A percentile compares a stretch with the other conserved stretches of the same genome.
These are phyloP conservation scores for Laterallus jamaicensis DNA, from an alignment of 2,113 vertebrate species.

Conservation along the genomic window DNA sequence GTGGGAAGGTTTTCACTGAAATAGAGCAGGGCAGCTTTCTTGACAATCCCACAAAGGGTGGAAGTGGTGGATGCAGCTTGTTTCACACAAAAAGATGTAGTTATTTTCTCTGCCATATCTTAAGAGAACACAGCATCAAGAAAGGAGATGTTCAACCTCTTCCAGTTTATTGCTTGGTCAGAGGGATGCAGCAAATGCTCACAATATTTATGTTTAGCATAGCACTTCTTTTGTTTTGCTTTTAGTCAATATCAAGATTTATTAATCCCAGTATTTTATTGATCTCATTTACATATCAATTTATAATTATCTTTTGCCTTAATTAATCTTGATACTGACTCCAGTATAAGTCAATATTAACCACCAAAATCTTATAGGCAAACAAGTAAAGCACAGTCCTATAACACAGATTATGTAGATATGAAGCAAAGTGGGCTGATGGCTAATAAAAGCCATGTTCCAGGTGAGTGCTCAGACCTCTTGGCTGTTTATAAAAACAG, in stretches of 20 bases:
- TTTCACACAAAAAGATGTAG: background rate
- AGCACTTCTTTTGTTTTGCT: background rate
- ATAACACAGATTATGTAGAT: background rate
- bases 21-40: background rate
- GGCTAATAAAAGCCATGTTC: constrained; percentile 1
- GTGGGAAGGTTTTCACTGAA: background rate
- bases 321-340: constrained; percentile 67
- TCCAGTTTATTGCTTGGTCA: background rate
- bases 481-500: background rate
- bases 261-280: constrained; percentile 66
- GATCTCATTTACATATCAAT: constrained; percentile 60
- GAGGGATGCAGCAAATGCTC: background rate
- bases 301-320: constrained; percentile 59
- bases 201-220: constrained; percentile 1
- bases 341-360: constrained; percentile 41
- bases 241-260: constrained; percentile 67
- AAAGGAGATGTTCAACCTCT: background rate
- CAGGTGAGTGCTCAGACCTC: constrained; percentile 15
- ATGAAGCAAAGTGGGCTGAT: background rate
- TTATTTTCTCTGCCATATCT: background rate
- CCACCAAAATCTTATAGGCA: background rate
- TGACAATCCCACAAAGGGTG: background rate
- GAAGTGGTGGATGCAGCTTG: background rate
- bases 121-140: background rate
- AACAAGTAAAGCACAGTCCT: background rate